These are phyloP conservation scores for Colostygia pectinataria DNA, from an alignment of 2,888 invertebrate genomes.

Conservation along the genomic window DNA sequence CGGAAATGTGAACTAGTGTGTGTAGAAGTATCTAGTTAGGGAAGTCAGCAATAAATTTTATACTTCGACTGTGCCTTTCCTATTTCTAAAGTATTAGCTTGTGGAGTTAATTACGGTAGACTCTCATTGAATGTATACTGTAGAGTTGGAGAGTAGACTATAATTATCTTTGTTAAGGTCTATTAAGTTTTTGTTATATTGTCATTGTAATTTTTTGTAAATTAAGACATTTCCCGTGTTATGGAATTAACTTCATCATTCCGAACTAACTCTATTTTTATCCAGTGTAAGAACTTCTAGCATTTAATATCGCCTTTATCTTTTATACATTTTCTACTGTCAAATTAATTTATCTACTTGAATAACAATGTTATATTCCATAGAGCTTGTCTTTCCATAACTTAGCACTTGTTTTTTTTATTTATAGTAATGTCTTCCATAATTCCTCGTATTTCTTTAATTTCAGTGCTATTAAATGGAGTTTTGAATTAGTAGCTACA, in stretches of 20 bases:
- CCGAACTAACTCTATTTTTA: conserved; percentile 52
- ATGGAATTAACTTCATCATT: conserved; percentile 56
- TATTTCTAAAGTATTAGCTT: conserved; percentile 81
- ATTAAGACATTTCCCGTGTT: conserved; percentile 48
- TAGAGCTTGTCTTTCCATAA: conserved; percentile 25
- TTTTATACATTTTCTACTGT: conserved; percentile 42
- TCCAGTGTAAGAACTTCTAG: conserved; percentile 39
- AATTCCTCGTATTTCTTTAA: conserved; percentile 43
- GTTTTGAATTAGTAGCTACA: conserved; percentile 43
- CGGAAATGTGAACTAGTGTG: conserved; percentile 40
- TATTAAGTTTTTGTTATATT: conserved; percentile 54
- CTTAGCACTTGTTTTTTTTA: conserved; percentile 42
- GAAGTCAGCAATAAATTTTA: conserved; percentile 82
- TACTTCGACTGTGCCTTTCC: conserved; percentile 83
- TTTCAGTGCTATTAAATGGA: conserved; percentile 43
- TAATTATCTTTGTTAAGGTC: conserved; percentile 59
- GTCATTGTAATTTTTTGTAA: conserved; percentile 51
- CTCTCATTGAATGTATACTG: conserved; percentile 71
- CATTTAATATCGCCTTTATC: conserved; percentile 45
- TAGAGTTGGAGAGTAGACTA: conserved; percentile 60
- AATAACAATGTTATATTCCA: conserved; percentile 25
- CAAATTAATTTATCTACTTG: conserved; percentile 38
- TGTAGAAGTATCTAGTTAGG: conserved; percentile 69
- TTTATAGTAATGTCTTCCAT: conserved; percentile 65
- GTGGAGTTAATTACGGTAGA: conserved; percentile 71